These are phyloP conservation scores for Acleris emargana DNA, from an alignment of 2,888 invertebrate species.

Conservation along the genomic window DNA sequence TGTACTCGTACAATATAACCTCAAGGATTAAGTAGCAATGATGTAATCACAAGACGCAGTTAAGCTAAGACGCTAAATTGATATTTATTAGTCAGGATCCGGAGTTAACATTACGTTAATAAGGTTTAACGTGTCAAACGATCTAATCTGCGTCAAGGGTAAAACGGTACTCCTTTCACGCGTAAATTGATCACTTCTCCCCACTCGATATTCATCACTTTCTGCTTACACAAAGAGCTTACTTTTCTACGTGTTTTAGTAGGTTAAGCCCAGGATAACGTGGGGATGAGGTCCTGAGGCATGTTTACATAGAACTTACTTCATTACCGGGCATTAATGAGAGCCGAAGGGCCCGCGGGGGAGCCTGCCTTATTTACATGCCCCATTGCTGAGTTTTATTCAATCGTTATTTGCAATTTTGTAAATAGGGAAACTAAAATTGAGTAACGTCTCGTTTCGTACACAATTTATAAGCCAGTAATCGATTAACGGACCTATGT, in stretches of 20 bases:
- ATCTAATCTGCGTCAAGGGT: slow-evolving; percentile 66
- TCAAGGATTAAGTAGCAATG: slow-evolving; percentile 15
- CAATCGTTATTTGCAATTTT: slow-evolving; percentile 27
- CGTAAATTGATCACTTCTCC: slow-evolving; percentile 52
- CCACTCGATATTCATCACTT: slow-evolving; percentile 50
- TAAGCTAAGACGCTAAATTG: slow-evolving; percentile 28
- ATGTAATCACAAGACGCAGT: slow-evolving; percentile 27
- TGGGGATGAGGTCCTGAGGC: slow-evolving; percentile 67
- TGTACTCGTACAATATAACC: no score
- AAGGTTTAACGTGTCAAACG: slow-evolving; percentile 64
- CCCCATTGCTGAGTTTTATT: slow-evolving; percentile 55
- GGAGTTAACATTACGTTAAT: slow-evolving; percentile 56
- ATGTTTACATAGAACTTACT: slow-evolving; percentile 79
- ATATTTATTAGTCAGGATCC: slow-evolving; percentile 38
- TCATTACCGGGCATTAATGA: slow-evolving; percentile 77
- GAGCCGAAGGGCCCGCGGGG: slow-evolving; percentile 62
- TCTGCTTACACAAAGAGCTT: slow-evolving; percentile 53
- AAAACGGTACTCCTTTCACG: slow-evolving; percentile 62
- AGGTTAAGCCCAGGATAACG: slow-evolving; percentile 65
- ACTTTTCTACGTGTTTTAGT: slow-evolving; percentile 54
- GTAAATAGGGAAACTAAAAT: slow-evolving; percentile 2
- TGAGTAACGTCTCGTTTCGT: not conserved
- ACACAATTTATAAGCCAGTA: no score
- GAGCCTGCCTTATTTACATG: slow-evolving; percentile 60
- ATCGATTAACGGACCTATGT: no score